Base-by-base conservation (phyloP, 2,888 invertebrate genomes). In the Amphipoea lucens region DNA sequence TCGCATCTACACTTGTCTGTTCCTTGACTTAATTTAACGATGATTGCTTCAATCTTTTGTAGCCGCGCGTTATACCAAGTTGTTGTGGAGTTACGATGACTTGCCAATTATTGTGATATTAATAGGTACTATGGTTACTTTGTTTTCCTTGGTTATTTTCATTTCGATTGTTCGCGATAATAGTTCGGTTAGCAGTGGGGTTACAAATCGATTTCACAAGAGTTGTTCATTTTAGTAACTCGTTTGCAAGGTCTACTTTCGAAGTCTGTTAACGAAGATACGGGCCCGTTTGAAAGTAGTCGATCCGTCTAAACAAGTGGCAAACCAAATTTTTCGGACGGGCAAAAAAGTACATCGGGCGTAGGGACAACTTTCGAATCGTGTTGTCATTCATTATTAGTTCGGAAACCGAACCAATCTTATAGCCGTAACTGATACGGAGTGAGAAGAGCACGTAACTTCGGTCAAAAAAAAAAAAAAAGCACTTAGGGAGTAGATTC, bases 31-130 rank as follows among this genome's bases (percentile, higher is more conserved):
- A 90, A 91, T 91, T 93, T 93, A 90, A 93, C 90, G 92, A 92
- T 92, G 91, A 93, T 93, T 92, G 92, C 91, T 78, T 75, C 76
- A 86, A 87, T 88, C 85, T 87, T 93, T 91, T 90, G 91, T 89
- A 84, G 89, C 84, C 63, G 74, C 73, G 77, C 77, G 77, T 79
- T 75, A 84, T 81, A 71, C 48, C 68, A 73, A 85, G 83, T 84
- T 89, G 82, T 86, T 81, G 77, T 83, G 45, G 63, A 82, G 79
- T 90, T 76, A 83, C 82, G 80, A 79, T 77, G 78, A 82, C 70
- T 78, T 68, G 36, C 71, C 76, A 81, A 74, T 82, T 78, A 85
- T 86, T 79, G 74, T 62, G 72, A 69, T 78, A 67, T 75, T 79
- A 68, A 80, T 83, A 36, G 36, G 3, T 36, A 78, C 36, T 69